phyloP scores from a whole-genome alignment of 2,888 invertebrate genomes.

The Tiphia femorata region DNA sequence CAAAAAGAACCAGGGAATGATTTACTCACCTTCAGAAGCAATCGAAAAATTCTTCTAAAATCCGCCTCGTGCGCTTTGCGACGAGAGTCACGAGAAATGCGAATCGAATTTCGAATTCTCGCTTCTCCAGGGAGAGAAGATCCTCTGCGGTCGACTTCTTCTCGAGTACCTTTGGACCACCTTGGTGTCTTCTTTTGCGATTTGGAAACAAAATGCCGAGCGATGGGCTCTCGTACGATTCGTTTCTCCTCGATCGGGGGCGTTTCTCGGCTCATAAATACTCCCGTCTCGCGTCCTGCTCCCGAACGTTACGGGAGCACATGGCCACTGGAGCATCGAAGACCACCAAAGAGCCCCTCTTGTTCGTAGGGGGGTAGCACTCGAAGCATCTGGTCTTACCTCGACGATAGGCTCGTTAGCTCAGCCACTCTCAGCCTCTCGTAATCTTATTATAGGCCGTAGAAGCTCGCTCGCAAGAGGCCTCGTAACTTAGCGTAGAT shows the following conservation, averaged over 20 bases:
- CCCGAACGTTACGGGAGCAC: slow-evolving; percentile 33
- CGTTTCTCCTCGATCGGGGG: slow-evolving; percentile 31
- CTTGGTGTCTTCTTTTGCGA: too few species aligned
- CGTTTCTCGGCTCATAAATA: slow-evolving; percentile 43
- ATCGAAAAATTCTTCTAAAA: too few species aligned
- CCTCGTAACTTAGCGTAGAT: too few species aligned
- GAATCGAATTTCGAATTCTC: too few species aligned
- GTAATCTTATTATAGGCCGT: slow-evolving; percentile 42
- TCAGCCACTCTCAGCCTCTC: slow-evolving; percentile 43
- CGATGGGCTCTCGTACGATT: slow-evolving; percentile 9
- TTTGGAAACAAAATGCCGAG: slow-evolving; percentile 7
- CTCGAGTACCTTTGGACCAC: too few species aligned
- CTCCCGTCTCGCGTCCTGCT: slow-evolving; percentile 20
- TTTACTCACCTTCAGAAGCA: too few species aligned
- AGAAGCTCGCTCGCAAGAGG: slow-evolving; percentile 21
- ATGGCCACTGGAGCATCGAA: slow-evolving; percentile 43
- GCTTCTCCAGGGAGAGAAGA: too few species aligned
- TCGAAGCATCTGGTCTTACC: slow-evolving; percentile 50
- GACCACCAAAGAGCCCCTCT: slow-evolving; percentile 43
- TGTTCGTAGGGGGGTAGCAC: slow-evolving; percentile 43
- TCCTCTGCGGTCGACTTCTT: too few species aligned
- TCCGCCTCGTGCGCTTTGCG: too few species aligned
- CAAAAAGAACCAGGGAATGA: too few species aligned
- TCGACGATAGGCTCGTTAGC: slow-evolving; percentile 62
- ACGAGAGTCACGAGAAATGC: too few species aligned